A percentile compares a stretch with the other conserved stretches of the same genome.
Evolutionary conservation across 1,140 invertebrate genomes (phyloP).

Genomic region (Matsumurasca onukii): DNA sequence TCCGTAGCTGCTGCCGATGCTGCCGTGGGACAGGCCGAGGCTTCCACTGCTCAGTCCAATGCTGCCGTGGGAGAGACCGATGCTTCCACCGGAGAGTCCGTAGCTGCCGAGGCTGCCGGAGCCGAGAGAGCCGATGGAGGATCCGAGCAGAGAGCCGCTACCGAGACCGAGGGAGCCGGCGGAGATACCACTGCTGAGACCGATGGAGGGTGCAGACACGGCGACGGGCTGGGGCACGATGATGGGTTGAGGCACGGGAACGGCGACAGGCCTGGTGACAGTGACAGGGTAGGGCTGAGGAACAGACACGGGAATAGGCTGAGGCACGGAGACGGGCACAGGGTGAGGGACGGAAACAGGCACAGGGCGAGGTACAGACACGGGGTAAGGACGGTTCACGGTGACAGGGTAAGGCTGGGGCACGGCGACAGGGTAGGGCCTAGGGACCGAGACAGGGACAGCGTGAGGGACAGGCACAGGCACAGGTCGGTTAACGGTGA

Average conservation of each 20-base stretch:
- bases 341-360: slow-evolving; percentile 37
- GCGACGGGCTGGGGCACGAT: slow-evolving; percentile 67
- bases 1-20: not conserved
- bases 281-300: slow-evolving; percentile 39
- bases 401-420: slow-evolving; percentile 37
- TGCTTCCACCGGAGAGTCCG: not conserved
- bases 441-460: slow-evolving; percentile 38
- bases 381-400: slow-evolving; percentile 28
- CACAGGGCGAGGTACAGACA: slow-evolving; percentile 36
- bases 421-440: slow-evolving; percentile 38
- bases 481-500: slow-evolving; percentile 36
- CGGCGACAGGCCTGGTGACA: slow-evolving; percentile 32
- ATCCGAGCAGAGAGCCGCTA: not conserved
- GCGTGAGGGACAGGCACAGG: slow-evolving; percentile 32
- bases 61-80: not conserved
- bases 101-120: not conserved
- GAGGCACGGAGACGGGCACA: slow-evolving; percentile 33
- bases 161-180: not conserved
- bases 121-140: slow-evolving; percentile 11
- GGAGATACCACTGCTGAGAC: not conserved
- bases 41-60: not conserved
- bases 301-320: slow-evolving; percentile 29
- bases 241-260: slow-evolving; percentile 33
- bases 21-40: not conserved
- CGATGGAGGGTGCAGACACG: slow-evolving; percentile 11